These are phyloP conservation scores for Parnassius apollo DNA, from an alignment of 2,888 invertebrate species.

Conservation along the genomic window DNA sequence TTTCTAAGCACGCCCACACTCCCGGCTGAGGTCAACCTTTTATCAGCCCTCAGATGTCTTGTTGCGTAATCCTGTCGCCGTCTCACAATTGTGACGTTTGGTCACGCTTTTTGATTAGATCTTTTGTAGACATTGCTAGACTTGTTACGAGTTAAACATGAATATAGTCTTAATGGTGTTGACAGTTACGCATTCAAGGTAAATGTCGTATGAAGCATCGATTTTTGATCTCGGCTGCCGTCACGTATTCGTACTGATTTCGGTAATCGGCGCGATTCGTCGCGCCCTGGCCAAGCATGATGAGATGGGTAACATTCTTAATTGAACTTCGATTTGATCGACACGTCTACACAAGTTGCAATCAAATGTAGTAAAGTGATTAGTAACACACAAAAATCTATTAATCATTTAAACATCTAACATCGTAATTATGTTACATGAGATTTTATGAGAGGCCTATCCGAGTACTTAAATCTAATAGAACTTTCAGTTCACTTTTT, in stretches of 20 bases:
- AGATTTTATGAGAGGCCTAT: conserved; percentile 55
- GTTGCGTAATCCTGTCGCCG: conserved; percentile 44
- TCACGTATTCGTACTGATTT: conserved; percentile 49
- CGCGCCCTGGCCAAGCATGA: conserved; percentile 39
- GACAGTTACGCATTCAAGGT: conserved; percentile 10
- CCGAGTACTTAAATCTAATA: conserved; percentile 48
- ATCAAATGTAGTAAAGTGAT: conserved; percentile 31
- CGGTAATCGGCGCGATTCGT: conserved; percentile 53
- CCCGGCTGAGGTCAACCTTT: conserved; percentile 55
- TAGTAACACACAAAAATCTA: conserved; percentile 55
- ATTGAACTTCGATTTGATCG: conserved; percentile 55
- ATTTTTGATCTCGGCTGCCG: conserved; percentile 36
- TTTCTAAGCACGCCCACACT: conserved; percentile 59
- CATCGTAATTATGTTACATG: conserved; percentile 60
- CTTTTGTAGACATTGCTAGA: conserved; percentile 31
- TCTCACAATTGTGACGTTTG: conserved; percentile 45
- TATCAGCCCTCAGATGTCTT: conserved; percentile 48
- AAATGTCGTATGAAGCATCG: conserved; percentile 33
- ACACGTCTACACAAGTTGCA: conserved; percentile 34
- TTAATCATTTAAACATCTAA: conserved; percentile 54
- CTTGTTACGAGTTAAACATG: conserved; percentile 8
- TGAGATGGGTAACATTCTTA: conserved; percentile 51
- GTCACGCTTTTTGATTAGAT: conserved; percentile 44
- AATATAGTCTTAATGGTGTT: conserved; percentile 13
- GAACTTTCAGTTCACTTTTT: neutral